Evolutionary conservation across 2,888 invertebrate species (phyloP).

Genomic region (Pachliopta kotzebuea): DNA sequence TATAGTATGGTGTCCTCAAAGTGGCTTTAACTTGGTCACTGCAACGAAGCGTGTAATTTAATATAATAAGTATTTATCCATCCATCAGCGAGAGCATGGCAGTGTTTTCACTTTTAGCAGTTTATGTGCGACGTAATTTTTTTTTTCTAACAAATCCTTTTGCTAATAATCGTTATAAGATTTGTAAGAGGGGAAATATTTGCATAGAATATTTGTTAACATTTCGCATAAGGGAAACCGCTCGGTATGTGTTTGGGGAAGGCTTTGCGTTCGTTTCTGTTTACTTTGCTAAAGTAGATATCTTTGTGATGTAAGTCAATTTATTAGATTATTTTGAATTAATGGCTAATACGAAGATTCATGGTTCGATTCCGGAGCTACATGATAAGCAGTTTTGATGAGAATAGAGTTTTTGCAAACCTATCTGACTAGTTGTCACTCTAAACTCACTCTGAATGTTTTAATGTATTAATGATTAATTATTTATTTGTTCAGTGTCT

Average conservation of each 20-base stretch:
- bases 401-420: too few relatives aligned
- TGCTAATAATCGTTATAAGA: neutral
- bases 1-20: neutral
- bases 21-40: constrained; percentile 8
- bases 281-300: neutral
- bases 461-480: too few relatives aligned
- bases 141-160: constrained; percentile 1
- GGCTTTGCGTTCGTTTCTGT: constrained; percentile 2
- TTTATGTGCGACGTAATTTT: neutral
- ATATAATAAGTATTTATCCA: constrained; percentile 16
- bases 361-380: too few relatives aligned
- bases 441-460: too few relatives aligned
- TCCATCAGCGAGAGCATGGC: constrained; percentile 1
- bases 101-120: constrained; percentile 27
- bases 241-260: neutral
- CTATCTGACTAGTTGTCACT: too few relatives aligned
- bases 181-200: neutral
- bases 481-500: too few relatives aligned
- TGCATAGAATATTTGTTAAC: constrained; percentile 4
- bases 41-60: constrained; percentile 6
- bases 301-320: too few relatives aligned
- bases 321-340: too few relatives aligned
- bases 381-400: too few relatives aligned
- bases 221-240: neutral
- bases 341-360: too few relatives aligned